These are phyloP conservation scores for Meloidogyne exigua DNA, from an alignment of 1,140 invertebrate genomes.

Conservation along the genomic window DNA sequence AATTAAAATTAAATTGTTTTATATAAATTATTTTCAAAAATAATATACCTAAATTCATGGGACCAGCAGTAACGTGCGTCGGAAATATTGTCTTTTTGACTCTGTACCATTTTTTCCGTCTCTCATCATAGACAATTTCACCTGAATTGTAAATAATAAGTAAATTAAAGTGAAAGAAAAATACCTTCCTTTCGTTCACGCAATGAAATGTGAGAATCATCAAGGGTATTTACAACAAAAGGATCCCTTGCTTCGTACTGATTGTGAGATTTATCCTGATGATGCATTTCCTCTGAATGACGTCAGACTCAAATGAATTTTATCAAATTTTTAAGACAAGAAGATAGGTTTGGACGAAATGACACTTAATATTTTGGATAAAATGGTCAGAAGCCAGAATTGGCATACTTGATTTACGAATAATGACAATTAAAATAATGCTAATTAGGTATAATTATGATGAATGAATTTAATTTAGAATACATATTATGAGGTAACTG, in stretches of 20 bases:
- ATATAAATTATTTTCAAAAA: not conserved
- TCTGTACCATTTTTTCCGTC: not conserved
- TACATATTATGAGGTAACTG: too few species aligned
- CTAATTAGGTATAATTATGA: too few species aligned
- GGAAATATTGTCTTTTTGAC: constrained; percentile 52
- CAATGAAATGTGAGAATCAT: not conserved
- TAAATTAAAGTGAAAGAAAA: not conserved
- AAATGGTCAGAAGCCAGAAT: too few species aligned
- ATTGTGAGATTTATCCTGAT: not conserved
- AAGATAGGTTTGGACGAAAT: too few species aligned
- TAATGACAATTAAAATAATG: too few species aligned
- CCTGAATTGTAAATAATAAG: not conserved
- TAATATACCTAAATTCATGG: constrained; percentile 44
- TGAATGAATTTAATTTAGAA: too few species aligned
- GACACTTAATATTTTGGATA: too few species aligned
- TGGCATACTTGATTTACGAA: too few species aligned
- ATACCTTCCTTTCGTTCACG: not conserved
- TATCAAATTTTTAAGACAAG: too few species aligned
- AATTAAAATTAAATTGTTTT: not conserved
- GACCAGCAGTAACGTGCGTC: constrained; percentile 41
- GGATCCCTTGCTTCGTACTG: not conserved
- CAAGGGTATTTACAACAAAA: not conserved
- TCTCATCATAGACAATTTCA: not conserved
- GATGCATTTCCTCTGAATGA: not conserved
- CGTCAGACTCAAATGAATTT: too few species aligned